A percentile compares a stretch with the other conserved stretches of the same genome.
phyloP scores from a whole-genome alignment of 2,888 invertebrate species.

The Nematopogon swammerdamellus region DNA sequence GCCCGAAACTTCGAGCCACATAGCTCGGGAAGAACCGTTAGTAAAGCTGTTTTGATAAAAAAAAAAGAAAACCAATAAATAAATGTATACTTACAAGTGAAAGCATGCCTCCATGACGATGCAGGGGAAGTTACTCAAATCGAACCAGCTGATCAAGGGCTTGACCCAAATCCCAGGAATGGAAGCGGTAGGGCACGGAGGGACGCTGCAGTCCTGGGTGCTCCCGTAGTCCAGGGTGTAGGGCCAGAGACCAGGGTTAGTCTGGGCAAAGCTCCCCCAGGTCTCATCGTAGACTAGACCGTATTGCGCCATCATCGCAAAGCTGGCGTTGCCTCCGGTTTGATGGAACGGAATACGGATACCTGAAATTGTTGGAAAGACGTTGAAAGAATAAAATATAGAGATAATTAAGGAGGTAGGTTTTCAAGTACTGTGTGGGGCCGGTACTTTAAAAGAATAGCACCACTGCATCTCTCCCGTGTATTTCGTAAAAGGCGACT shows the following conservation, averaged over 20 bases:
- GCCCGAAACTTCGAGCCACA: too few relatives aligned
- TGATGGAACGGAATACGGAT: slow-evolving; percentile 56
- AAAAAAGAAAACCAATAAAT: too few relatives aligned
- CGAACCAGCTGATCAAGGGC: slow-evolving; percentile 55
- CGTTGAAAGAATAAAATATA: too few relatives aligned
- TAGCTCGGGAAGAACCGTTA: too few relatives aligned
- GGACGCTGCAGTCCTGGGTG: slow-evolving; percentile 51
- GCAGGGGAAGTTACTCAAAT: slow-evolving; percentile 38
- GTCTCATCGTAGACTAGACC: slow-evolving; percentile 56
- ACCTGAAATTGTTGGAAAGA: slow-evolving; percentile 20
- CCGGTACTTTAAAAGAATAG: too few relatives aligned
- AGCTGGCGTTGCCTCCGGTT: slow-evolving; percentile 51
- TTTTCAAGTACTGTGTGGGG: too few relatives aligned
- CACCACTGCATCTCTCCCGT: too few relatives aligned
- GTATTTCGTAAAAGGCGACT: too few relatives aligned
- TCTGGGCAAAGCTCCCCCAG: slow-evolving; percentile 46
- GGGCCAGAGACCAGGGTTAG: slow-evolving; percentile 54
- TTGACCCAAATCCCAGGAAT: slow-evolving; percentile 58
- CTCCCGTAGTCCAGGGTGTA: slow-evolving; percentile 58
- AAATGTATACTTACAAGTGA: slow-evolving; percentile 24
- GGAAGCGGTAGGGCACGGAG: slow-evolving; percentile 43
- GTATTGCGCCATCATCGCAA: slow-evolving; percentile 35
- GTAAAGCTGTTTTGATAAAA: too few relatives aligned
- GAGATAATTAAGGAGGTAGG: too few relatives aligned
- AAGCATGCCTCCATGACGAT: slow-evolving; percentile 57